Base-by-base conservation (phyloP, 2,888 invertebrate genomes). In the Drosophila niveifrons region DNA sequence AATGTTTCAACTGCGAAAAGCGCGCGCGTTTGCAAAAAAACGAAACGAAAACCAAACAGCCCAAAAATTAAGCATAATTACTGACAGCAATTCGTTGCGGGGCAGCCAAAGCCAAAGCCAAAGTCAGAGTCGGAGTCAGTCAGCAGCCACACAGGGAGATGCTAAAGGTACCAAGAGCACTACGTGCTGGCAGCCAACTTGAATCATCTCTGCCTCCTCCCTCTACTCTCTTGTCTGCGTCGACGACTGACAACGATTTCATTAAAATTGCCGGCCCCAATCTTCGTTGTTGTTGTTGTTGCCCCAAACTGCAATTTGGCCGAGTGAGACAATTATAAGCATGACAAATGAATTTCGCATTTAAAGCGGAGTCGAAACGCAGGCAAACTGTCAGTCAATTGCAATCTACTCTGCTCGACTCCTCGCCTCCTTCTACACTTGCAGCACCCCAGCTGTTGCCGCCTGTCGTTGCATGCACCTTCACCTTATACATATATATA, bases 311-410 rank as follows among this genome's bases (percentile, higher is more conserved):
- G 83, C 87, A 85, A 80, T 88, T 88, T 90, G 78, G 59, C 62
- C 59, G 83, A 79, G 86, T 88, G 80, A 88, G 81, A 88, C 90
- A 90, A 89, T 89, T 90, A 89, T 85, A 89, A 90, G 90, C 79
- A 88, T 82, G 88, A 89, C 90, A 89, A 90, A 89, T 89, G 89
- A 89, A 80, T 88, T 89, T 88, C 88, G 89, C 80, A 87, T 84
- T 83, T 78, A 72, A 73, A 72, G 47, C 56, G 64, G 67, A 61
- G 65, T 48, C 43, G 50, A 29, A 52, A 55, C 43, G 55, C 55
- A 43, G 55, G 43, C 55, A 55, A 64, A 72, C 69, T 71, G 80
- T 77, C 80, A 69, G 85, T 84, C 87, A 87, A 80, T 86, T 80
- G 82, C 69, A 39, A 31, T 17, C 43, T 23, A 2, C 17, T n/a